phyloP scores from a whole-genome alignment of 2,888 invertebrate genomes.

The Nasonia oneida region DNA sequence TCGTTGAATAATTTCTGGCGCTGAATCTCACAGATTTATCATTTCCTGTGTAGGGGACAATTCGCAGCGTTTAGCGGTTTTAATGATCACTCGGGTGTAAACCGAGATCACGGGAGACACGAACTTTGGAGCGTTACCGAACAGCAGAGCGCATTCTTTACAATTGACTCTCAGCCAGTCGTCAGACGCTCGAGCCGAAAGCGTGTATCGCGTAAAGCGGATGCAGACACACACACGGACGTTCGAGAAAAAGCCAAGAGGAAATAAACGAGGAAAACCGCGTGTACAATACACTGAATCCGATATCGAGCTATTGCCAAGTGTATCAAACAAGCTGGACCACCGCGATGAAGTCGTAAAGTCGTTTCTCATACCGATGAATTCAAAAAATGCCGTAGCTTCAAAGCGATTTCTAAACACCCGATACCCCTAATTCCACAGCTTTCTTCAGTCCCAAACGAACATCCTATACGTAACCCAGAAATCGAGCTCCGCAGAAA shows the following conservation, averaged over 20 bases:
- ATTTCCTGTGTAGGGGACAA: not conserved
- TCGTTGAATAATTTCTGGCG: not conserved
- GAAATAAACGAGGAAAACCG: not conserved
- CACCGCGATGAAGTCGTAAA: not conserved
- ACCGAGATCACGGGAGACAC: not conserved
- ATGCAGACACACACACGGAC: not conserved
- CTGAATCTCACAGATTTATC: not conserved
- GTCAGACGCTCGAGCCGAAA: not conserved
- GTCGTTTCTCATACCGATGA: not conserved
- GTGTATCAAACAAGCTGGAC: not conserved
- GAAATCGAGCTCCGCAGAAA: not conserved
- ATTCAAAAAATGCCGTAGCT: too few species aligned
- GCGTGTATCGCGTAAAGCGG: not conserved
- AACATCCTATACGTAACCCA: not conserved
- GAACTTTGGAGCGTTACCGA: constrained; percentile 12
- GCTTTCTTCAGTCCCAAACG: not conserved
- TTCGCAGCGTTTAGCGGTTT: not conserved
- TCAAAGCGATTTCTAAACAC: not conserved
- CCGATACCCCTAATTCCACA: not conserved
- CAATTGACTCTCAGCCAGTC: constrained; percentile 34
- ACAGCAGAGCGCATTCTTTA: constrained; percentile 25
- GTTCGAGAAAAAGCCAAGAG: not conserved
- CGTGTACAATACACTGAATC: not conserved
- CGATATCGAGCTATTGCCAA: not conserved
- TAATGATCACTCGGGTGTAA: not conserved